These are phyloP conservation scores for Nesogale talazaci DNA, from an alignment of 2,113 vertebrate species.

Conservation along the genomic window DNA sequence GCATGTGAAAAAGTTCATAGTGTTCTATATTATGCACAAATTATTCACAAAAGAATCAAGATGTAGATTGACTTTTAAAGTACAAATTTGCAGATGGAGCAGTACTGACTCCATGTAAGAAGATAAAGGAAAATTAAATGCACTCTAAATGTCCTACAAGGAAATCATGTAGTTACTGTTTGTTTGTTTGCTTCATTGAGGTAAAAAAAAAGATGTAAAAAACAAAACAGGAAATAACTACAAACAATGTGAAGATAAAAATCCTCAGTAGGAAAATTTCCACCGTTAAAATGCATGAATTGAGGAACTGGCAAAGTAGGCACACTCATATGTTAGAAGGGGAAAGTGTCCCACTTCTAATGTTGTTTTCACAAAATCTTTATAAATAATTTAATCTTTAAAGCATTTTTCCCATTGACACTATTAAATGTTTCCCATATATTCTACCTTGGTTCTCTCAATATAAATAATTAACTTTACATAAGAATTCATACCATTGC, in stretches of 20 bases:
- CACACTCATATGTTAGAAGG: neutral
- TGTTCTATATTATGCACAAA: neutral
- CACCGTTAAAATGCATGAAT: neutral
- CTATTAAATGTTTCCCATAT: neutral
- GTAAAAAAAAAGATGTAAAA: neutral
- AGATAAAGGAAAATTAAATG: neutral
- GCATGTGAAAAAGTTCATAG: slow-evolving; percentile 37
- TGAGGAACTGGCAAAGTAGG: neutral
- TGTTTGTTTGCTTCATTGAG: neutral
- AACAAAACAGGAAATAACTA: neutral
- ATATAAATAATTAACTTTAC: neutral
- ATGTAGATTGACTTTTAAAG: neutral
- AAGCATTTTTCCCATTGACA: neutral
- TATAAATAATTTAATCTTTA: no score
- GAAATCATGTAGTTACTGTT: neutral
- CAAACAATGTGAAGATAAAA: neutral
- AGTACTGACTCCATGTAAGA: neutral
- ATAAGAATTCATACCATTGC: neutral
- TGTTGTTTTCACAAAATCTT: neutral
- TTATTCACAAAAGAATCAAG: slow-evolving; percentile 47
- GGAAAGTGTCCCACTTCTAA: neutral
- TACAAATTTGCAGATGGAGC: neutral
- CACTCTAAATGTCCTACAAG: slow-evolving; percentile 11
- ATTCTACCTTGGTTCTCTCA: neutral
- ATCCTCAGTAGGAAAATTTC: slow-evolving; percentile 2